Evolutionary conservation across 2,113 vertebrate genomes (phyloP), one percentile per base, ranked within the genome.

Genomic region (Piprites chloris): DNA sequence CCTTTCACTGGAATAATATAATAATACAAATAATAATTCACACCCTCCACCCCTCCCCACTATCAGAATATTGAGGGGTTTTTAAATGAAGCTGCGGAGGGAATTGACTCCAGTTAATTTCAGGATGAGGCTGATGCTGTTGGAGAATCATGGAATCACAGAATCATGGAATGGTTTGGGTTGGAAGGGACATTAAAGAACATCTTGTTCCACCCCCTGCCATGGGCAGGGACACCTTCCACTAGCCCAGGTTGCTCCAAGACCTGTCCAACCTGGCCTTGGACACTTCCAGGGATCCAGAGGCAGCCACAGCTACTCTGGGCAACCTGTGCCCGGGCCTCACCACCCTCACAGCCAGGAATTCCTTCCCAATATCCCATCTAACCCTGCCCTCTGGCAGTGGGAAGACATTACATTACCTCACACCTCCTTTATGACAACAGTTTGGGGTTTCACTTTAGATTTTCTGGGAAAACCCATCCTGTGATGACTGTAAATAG

Each of bases 271-370:
- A 0, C 66, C 75, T 49, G 67, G 42, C 42, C 42, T 73, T 35
- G 76, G 35, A 1, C 67, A 65, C 26, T 65, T 0, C 67, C 85
- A 72, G 76, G 50, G 76, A 88, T 73, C 55, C 73, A 87, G 75
- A 58, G 9, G 50, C 67, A 72, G 39, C 41, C 74, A 62, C 85
- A 78, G 58, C 66, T 46, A 2, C 55, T 69, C 46, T 39, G 65
- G 17, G 27, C 19, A 53, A 4, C 19, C 65, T 46, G 39, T 39
- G 33, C 74, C 56, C 63, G 41, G 20, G n/a, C 56, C n/a, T 55
- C 2, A 0, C 0, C 58, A 49, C 14, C 65, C 58, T 56, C 58
- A 0, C 24, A 72, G 26, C 10, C 15, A 27, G 8, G 0, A 3
- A 49, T 56, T 80, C 3, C 50, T 42, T 12, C 49, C 67, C 35